A percentile compares a stretch with the other conserved stretches of the same genome.
Conservation (phyloP, 2,113 vertebrate species). For the Bubo blakistoni region DNA sequence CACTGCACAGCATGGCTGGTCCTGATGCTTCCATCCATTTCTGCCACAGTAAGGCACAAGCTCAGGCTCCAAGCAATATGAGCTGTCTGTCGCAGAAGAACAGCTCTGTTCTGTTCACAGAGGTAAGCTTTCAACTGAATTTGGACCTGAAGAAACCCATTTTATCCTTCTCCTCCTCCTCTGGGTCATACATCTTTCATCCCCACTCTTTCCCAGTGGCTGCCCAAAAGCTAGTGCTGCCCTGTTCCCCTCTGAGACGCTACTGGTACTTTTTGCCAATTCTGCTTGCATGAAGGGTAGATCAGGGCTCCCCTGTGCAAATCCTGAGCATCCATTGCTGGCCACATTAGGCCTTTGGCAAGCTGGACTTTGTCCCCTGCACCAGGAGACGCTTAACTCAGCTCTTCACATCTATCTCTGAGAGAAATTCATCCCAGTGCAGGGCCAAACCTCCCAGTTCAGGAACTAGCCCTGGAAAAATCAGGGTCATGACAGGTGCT, state of each 20-base stretch:
- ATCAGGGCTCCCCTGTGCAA: not conserved
- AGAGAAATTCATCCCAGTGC: not conserved
- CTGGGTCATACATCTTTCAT: not conserved
- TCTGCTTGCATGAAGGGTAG: not conserved
- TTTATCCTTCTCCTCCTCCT: not conserved
- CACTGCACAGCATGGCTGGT: rapidly evolving
- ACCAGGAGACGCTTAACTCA: not conserved
- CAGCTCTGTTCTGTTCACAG: not conserved
- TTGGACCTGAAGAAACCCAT: not conserved
- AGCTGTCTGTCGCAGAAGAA: not conserved
- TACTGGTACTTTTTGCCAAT: not conserved
- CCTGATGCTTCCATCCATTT: not conserved
- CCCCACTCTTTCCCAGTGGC: not conserved
- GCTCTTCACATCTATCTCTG: not conserved
- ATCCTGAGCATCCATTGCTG: not conserved
- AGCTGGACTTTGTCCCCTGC: not conserved
- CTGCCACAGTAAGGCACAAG: not conserved
- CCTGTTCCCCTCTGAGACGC: not conserved
- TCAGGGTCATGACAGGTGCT: not conserved
- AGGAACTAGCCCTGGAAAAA: not conserved
- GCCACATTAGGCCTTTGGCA: not conserved
- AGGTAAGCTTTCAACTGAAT: not conserved
- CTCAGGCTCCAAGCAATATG: not conserved
- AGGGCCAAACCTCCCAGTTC: not conserved
- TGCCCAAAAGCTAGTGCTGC: not conserved